phyloP scores from a whole-genome alignment of 2,113 vertebrate species.

The Galbula dea region DNA sequence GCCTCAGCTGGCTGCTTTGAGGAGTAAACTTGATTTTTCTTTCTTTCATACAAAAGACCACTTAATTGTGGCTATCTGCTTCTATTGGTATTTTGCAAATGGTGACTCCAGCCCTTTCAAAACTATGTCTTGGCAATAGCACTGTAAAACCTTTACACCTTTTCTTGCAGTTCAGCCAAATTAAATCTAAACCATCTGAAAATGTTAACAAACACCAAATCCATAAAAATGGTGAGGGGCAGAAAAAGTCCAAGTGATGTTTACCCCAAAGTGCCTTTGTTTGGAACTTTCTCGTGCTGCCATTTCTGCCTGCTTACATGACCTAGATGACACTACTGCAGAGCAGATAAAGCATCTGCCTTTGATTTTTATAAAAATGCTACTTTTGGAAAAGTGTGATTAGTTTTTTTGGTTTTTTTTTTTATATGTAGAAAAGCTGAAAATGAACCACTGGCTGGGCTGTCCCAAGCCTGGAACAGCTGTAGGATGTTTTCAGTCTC shows the following conservation, averaged over 20 bases:
- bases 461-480: not conserved
- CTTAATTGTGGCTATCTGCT: not conserved
- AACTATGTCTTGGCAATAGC: not conserved
- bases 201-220: not conserved
- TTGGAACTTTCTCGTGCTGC: not conserved
- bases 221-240: not conserved
- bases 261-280: not conserved
- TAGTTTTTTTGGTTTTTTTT: not conserved
- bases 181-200: not conserved
- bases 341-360: conserved; percentile 18
- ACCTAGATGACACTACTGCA: not conserved
- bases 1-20: not conserved
- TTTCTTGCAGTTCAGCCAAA: not conserved
- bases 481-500: fast-evolving
- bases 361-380: conserved; percentile 16
- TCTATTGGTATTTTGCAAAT: not conserved
- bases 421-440: not conserved
- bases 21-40: not conserved
- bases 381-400: not conserved
- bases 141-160: not conserved
- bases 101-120: not conserved
- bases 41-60: fast-evolving
- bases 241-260: not conserved
- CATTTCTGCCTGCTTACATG: not conserved
- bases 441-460: not conserved